A percentile compares a stretch with the other conserved stretches of the same genome.
Evolutionary conservation across 2,888 invertebrate species (phyloP).

Genomic region (Caenorhabditis japonica): DNA sequence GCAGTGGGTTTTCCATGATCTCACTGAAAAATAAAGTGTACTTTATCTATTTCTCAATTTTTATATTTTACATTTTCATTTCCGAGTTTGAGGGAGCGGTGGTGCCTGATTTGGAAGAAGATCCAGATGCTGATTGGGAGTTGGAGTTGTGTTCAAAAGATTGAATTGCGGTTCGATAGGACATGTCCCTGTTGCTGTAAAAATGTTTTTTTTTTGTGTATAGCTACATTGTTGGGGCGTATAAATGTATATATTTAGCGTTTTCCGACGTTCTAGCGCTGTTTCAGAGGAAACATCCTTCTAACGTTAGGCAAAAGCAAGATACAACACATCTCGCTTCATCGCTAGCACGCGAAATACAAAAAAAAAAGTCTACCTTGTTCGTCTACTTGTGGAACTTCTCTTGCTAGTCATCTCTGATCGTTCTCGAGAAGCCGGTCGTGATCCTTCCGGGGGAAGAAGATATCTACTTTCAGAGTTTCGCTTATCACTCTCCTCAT

Average conservation of each 20-base stretch:
- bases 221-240: too few species aligned
- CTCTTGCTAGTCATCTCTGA: conserved; percentile 47
- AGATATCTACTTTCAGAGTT: conserved; percentile 56
- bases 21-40: conserved; percentile 18
- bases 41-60: background rate
- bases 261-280: too few species aligned
- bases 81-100: conserved; percentile 36
- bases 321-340: too few species aligned
- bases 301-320: too few species aligned
- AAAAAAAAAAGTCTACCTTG: conserved; percentile 12
- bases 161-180: conserved; percentile 53
- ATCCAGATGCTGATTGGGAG: conserved; percentile 36
- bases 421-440: conserved; percentile 51
- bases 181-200: conserved; percentile 47
- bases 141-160: conserved; percentile 46
- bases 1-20: conserved; percentile 51
- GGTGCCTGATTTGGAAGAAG: conserved; percentile 49
- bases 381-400: conserved; percentile 40
- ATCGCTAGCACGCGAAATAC: too few species aligned
- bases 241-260: too few species aligned
- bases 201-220: too few species aligned
- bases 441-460: conserved; percentile 43
- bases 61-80: conserved; percentile 40
- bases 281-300: too few species aligned
- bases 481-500: conserved; percentile 44